A percentile compares a stretch with the other conserved stretches of the same genome.
Conservation (phyloP, 2,113 vertebrate species). For the Acinonyx jubatus region DNA sequence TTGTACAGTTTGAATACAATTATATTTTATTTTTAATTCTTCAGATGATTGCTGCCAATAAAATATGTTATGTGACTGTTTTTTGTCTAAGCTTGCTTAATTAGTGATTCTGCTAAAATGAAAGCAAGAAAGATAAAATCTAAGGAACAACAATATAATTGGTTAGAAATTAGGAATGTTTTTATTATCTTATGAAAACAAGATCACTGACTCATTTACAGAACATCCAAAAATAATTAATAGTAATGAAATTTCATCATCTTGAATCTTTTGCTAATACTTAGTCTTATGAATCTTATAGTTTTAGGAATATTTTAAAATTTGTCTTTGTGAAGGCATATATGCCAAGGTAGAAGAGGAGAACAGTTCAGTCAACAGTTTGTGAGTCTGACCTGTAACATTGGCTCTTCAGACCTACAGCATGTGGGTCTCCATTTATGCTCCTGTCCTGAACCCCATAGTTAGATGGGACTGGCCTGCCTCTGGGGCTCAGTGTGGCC, state of each 20-base stretch:
- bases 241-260: neutral
- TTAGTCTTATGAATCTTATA: neutral
- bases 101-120: conserved; percentile 34
- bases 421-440: neutral
- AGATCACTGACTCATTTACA: neutral
- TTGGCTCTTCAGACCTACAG: neutral
- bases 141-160: neutral
- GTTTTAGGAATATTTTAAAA: neutral
- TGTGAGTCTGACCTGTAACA: neutral
- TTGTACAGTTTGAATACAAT: neutral
- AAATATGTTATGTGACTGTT: neutral
- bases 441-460: neutral
- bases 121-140: neutral
- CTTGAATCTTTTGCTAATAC: neutral
- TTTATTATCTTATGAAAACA: neutral
- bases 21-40: neutral
- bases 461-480: neutral
- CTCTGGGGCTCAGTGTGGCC: too few species aligned
- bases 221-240: neutral
- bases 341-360: neutral
- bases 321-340: neutral
- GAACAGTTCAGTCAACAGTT: neutral
- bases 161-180: neutral
- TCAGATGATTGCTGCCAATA: neutral
- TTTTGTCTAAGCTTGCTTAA: neutral